Percentiles rank a stretch among this genome's conserved stretches.
These are phyloP conservation scores for Bubo bubo DNA, from an alignment of 2,113 vertebrate genomes.

Conservation along the genomic window DNA sequence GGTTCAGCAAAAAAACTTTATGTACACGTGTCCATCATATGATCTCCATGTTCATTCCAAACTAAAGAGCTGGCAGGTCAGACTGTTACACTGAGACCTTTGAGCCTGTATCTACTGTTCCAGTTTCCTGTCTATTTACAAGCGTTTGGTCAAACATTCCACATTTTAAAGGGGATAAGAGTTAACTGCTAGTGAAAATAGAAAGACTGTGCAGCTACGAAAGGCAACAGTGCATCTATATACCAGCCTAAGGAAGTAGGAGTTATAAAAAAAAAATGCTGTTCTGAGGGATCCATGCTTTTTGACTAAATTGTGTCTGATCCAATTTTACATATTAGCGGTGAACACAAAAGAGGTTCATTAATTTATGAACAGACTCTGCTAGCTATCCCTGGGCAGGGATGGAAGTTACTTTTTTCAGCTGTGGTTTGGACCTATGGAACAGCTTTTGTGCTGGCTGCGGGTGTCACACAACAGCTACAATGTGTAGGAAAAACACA, in stretches of 20 bases:
- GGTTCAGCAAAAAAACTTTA: neutral
- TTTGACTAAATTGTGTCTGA: neutral
- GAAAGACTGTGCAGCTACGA: neutral
- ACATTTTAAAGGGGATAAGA: neutral
- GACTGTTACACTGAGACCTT: neutral
- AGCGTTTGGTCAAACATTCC: neutral
- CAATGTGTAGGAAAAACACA: neutral
- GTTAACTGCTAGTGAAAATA: neutral
- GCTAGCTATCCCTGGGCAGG: neutral
- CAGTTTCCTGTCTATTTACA: neutral
- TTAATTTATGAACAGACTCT: neutral
- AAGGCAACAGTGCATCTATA: neutral
- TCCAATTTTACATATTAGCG: neutral
- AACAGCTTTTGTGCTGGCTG: neutral
- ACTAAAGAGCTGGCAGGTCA: neutral
- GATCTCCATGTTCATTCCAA: neutral
- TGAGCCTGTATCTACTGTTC: neutral
- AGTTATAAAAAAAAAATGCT: neutral
- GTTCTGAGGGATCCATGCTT: neutral
- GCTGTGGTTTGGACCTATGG: neutral
- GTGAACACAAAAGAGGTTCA: neutral
- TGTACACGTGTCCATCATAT: neutral
- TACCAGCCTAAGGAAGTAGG: neutral
- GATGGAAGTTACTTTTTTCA: neutral
- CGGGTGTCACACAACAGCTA: neutral